A percentile compares a stretch with the other conserved stretches of the same genome.
phyloP scores from a whole-genome alignment of 1,140 invertebrate species.

The Leguminivora glycinivorella region DNA sequence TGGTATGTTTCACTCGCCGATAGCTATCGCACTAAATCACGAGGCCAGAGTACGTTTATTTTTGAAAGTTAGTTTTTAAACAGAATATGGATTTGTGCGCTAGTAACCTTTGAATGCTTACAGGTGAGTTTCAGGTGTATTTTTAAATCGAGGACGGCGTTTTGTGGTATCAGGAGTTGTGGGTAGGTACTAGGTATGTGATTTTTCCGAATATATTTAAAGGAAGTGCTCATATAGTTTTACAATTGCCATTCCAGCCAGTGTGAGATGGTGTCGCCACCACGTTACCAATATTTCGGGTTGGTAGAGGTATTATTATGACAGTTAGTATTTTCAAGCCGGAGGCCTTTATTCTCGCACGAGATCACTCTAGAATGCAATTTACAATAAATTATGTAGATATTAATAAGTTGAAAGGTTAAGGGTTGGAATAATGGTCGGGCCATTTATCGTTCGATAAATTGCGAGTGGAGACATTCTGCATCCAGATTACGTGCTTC shows the following conservation, averaged over 20 bases:
- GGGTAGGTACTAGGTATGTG: not conserved
- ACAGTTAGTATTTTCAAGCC: conserved; percentile 17
- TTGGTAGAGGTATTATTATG: not conserved
- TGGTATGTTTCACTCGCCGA: conserved; percentile 61
- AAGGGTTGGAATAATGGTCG: conserved; percentile 73
- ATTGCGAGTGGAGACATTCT: conserved; percentile 74
- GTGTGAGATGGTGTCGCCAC: too few species aligned
- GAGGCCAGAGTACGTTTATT: conserved; percentile 43
- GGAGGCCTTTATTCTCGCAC: conserved; percentile 50
- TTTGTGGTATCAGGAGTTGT: conserved; percentile 13
- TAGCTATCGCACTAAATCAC: conserved; percentile 61
- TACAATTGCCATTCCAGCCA: not conserved
- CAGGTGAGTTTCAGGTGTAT: conserved; percentile 23
- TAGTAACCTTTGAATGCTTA: conserved; percentile 11
- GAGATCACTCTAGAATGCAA: conserved; percentile 68
- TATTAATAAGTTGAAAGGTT: conserved; percentile 76
- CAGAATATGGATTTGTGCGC: conserved; percentile 29
- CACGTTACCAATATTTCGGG: too few species aligned
- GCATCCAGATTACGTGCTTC: conserved; percentile 76
- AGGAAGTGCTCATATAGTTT: not conserved
- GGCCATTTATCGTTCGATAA: conserved; percentile 74
- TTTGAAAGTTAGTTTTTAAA: conserved; percentile 44
- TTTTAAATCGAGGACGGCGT: conserved; percentile 18
- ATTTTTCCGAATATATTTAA: conserved; percentile 11
- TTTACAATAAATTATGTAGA: conserved; percentile 79